A percentile compares a stretch with the other conserved stretches of the same genome.
Conservation (phyloP, 2,113 vertebrate genomes). For the Pelecanus crispus region DNA sequence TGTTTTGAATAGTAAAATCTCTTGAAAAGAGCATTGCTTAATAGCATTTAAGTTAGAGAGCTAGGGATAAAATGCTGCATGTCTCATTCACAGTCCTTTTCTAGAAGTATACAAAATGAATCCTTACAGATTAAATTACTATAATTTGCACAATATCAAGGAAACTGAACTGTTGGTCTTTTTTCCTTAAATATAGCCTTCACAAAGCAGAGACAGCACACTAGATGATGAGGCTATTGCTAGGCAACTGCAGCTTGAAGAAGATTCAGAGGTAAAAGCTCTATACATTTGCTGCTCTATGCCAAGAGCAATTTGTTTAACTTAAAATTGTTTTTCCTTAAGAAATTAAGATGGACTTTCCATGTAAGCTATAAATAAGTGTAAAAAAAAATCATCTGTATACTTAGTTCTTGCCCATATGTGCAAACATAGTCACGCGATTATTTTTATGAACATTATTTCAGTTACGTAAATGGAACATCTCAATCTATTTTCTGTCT, state of each 20-base stretch:
- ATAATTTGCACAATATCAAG: not conserved
- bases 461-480: not conserved
- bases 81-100: not conserved
- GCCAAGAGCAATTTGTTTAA: not conserved
- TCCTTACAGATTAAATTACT: not conserved
- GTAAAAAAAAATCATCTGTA: not conserved
- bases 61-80: not conserved
- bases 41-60: not conserved
- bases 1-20: not conserved
- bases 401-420: not conserved
- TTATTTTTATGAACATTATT: not conserved
- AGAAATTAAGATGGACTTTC: not conserved
- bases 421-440: not conserved
- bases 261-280: slow-evolving; percentile 85
- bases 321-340: not conserved
- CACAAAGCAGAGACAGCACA: slow-evolving; percentile 69
- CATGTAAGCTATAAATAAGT: not conserved
- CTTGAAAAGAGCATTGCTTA: not conserved
- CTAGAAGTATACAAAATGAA: not conserved
- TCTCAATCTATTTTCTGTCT: not conserved
- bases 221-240: slow-evolving; percentile 85
- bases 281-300: not conserved
- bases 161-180: not conserved
- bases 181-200: slow-evolving; percentile 67
- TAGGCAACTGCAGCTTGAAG: slow-evolving; percentile 86